A percentile compares a stretch with the other conserved stretches of the same genome.
phyloP scores from a whole-genome alignment of 2,888 invertebrate species.

The Aphodius sticticus region DNA sequence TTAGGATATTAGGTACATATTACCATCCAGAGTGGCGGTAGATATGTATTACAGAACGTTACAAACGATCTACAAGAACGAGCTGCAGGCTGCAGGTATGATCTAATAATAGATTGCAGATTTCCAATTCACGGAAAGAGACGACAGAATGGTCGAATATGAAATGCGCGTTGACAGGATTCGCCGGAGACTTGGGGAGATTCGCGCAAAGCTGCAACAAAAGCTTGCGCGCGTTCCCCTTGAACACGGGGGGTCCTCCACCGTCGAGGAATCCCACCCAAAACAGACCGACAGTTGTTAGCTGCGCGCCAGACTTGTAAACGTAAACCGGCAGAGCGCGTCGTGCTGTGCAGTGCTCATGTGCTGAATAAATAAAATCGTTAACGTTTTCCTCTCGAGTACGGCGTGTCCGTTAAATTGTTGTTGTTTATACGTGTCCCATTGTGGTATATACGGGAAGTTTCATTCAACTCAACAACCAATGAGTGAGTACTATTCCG shows the following conservation, averaged over 20 bases:
- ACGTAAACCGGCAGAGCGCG: neutral
- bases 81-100: too few relatives aligned
- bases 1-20: too few relatives aligned
- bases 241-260: neutral
- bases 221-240: neutral
- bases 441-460: neutral
- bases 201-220: neutral
- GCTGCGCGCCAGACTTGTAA: neutral
- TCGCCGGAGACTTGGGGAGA: neutral
- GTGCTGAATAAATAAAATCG: neutral
- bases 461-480: neutral
- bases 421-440: neutral
- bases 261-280: neutral
- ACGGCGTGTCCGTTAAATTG: constrained; percentile 4
- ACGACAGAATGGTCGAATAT: neutral
- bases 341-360: neutral
- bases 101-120: neutral
- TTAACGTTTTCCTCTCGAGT: neutral
- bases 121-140: neutral
- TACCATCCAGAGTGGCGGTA: too few relatives aligned
- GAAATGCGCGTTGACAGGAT: neutral
- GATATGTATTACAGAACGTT: too few relatives aligned
- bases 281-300: neutral
- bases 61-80: neutral
- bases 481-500: neutral